Base-by-base conservation (phyloP, 1,140 invertebrate genomes). In the Chrysopa pallens region DNA sequence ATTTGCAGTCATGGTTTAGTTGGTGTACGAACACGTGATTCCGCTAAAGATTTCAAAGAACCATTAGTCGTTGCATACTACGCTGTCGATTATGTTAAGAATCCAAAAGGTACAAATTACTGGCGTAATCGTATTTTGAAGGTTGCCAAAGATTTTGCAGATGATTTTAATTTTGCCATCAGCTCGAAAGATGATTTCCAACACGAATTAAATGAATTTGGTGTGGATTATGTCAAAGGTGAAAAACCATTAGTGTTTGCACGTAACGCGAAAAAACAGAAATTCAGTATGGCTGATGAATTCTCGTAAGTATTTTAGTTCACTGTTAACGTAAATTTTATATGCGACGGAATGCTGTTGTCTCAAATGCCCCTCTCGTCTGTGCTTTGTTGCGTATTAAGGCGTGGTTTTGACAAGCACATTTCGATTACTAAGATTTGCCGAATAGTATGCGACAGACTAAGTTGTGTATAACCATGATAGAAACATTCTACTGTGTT, bases 71-170 rank as follows among this genome's bases (percentile, higher is more conserved):
- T 93, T 45, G 93, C 85, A 17, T 98, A 92, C 61, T 99, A 84
- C 61, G 74, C 71, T 58, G 91, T 98, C 6, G 94, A 99, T 64
- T 98, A 98, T 57, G 74, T 82, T 1, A 97, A 96, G 65, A 97
- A 99, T 63, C 70, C 82, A 8, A 98, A 98, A 63, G 85, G 91
- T 35, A 98, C 94, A n/a, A 98, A 98, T 65, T 98, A 99, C 68
- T 98, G 94, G 92, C 80, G 95, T 53, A 99, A 99, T 68, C 77
- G 91, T 49, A 77, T 96, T 28, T 68, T 95, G 43, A 96, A 97
- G 70, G 68, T 96, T 36, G 93, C 89, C 44, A 84, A 94, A 59
- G 78, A 88, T 42, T 82, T 81, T 61, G 69, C 72, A 36, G 71
- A 74, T 6, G 74, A 82, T 39, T 73, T 88, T 6, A 81, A 67